phyloP scores from a whole-genome alignment of 2,888 invertebrate species.

The Odontothrips loti region DNA sequence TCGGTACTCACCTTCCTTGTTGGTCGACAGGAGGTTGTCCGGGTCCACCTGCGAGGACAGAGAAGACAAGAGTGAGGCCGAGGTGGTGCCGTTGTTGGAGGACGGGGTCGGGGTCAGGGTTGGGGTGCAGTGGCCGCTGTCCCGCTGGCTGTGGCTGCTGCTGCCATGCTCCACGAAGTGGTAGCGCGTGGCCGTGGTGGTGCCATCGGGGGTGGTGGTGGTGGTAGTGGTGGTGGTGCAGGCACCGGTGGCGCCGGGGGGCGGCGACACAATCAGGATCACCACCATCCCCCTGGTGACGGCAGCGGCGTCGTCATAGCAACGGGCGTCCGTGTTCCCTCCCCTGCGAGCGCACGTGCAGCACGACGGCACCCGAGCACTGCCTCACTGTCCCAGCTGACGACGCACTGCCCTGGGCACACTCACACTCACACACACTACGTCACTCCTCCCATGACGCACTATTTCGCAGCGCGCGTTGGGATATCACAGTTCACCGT shows the following conservation, averaged over 20 bases:
- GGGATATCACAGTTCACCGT: no score
- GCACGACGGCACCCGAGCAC: no score
- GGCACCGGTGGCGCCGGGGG: constrained; percentile 40
- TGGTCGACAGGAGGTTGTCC: constrained; percentile 74
- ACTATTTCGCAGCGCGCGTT: not conserved
- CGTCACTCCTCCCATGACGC: not conserved
- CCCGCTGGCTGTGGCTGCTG: not conserved
- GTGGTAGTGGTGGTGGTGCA: no score
- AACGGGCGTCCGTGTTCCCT: constrained; percentile 14
- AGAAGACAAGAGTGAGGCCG: constrained; percentile 41
- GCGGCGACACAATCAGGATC: constrained; percentile 57
- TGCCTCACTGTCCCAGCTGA: no score
- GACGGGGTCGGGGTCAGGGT: constrained; percentile 14
- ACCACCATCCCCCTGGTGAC: constrained; percentile 58
- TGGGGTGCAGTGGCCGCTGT: constrained; percentile 14
- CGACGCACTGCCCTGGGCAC: not conserved
- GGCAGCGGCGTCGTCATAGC: constrained; percentile 34
- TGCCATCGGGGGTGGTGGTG: constrained; percentile 38
- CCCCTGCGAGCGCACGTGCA: no score
- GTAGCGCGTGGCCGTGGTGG: not conserved
- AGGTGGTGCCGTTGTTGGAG: constrained; percentile 37
- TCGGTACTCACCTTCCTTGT: constrained; percentile 74
- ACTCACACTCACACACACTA: not conserved
- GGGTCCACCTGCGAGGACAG: constrained; percentile 60
- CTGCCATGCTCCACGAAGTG: not conserved